Evolutionary conservation across 2,888 invertebrate genomes (phyloP).

Genomic region (Ceraclea dissimilis): DNA sequence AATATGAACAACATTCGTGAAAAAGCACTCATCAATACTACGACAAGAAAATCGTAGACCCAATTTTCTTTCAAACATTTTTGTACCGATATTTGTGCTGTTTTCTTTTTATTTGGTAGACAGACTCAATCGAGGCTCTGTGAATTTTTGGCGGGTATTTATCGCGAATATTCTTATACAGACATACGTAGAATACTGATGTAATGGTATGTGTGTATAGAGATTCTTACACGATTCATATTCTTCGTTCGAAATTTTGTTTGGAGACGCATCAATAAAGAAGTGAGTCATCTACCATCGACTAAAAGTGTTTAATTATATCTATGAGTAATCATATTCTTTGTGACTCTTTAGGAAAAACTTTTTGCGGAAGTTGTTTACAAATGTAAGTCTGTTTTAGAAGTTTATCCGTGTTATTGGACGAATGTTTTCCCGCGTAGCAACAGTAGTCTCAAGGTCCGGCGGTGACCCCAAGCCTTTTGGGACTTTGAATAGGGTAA

Average conservation of each 20-base stretch:
- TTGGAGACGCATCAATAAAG: neutral
- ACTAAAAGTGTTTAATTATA: neutral
- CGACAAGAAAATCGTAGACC: too few species aligned
- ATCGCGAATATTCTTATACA: conserved; percentile 7
- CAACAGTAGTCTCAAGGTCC: conserved; percentile 14
- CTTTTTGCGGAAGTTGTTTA: neutral
- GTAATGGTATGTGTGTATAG: neutral
- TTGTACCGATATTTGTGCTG: too few species aligned
- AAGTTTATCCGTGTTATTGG: neutral
- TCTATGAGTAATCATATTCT: neutral
- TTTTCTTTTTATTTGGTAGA: too few species aligned
- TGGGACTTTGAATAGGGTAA: neutral
- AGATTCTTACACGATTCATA: conserved; percentile 6
- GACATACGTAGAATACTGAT: neutral
- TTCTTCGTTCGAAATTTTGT: conserved; percentile 3
- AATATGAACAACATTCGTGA: too few species aligned
- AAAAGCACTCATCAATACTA: too few species aligned
- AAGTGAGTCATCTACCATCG: neutral
- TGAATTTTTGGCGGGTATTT: conserved; percentile 9
- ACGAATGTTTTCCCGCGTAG: conserved; percentile 7
- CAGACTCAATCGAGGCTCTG: too few species aligned
- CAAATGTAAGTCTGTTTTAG: neutral
- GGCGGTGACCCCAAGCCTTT: conserved; percentile 6
- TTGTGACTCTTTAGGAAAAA: neutral
- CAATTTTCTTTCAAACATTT: too few species aligned